These are phyloP conservation scores for Bos taurus DNA, from an alignment of 2,113 vertebrate genomes.

Conservation along the genomic window ARS-UCD2.0 NC_037330.1:72461001-72461500, in stretches of 20 bases:
- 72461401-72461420: not conserved
- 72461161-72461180: not conserved
- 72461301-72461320: not conserved
- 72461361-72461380: not conserved
- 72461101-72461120: not conserved
- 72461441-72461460: not conserved
- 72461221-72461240: not conserved
- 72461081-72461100: not conserved
- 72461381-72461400: not conserved
- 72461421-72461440: not conserved
- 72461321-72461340: not conserved
- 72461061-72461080: not conserved
- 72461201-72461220: not conserved
- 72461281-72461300: not conserved
- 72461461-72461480: not conserved
- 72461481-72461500: not conserved
- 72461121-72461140: not conserved
- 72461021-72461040: not conserved
- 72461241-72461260: not conserved
- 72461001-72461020: not conserved
- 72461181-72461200: not conserved
- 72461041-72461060: not conserved
- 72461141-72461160: not conserved
- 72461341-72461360: not conserved
- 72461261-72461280: not conserved